These are phyloP conservation scores for Tetanocera ferruginea DNA, from an alignment of 2,888 invertebrate species.

Conservation along the genomic window DNA sequence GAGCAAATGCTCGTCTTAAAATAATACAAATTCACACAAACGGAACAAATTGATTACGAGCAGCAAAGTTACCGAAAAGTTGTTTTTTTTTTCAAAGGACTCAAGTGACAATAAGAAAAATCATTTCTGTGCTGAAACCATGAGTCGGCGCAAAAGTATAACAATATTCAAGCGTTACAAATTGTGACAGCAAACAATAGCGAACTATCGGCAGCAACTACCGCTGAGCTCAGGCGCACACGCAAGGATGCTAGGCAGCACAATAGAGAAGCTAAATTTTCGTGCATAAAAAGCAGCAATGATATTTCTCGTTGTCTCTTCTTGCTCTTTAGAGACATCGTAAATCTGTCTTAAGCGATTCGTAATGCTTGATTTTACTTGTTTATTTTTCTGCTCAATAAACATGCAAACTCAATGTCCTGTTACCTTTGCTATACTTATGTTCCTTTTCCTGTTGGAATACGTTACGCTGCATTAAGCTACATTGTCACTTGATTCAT, in stretches of 20 bases:
- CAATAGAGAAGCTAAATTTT: neutral
- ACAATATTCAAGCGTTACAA: constrained; percentile 12
- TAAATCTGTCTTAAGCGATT: constrained; percentile 5
- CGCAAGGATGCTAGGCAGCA: neutral
- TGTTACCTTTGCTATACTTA: neutral
- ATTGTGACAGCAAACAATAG: neutral
- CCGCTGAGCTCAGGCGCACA: too few species aligned
- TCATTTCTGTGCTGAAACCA: constrained; percentile 39
- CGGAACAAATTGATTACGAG: constrained; percentile 60
- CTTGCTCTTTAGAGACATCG: neutral
- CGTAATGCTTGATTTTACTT: neutral
- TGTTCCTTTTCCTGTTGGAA: constrained; percentile 17
- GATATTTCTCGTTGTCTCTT: neutral
- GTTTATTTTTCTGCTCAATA: neutral
- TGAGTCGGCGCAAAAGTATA: constrained; percentile 27
- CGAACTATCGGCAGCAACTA: too few species aligned
- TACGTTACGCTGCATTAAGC: constrained; percentile 31
- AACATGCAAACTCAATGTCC: constrained; percentile 17
- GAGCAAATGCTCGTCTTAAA: neutral
- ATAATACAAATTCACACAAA: constrained; percentile 57
- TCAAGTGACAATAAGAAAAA: constrained; percentile 43
- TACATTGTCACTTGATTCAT: constrained; percentile 39
- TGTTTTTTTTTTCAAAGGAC: constrained; percentile 49
- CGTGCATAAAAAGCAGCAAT: neutral
- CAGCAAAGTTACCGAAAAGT: constrained; percentile 37